These are phyloP conservation scores for Tachysurus fulvidraco DNA, from an alignment of 2,113 vertebrate species.

Conservation along the genomic window DNA sequence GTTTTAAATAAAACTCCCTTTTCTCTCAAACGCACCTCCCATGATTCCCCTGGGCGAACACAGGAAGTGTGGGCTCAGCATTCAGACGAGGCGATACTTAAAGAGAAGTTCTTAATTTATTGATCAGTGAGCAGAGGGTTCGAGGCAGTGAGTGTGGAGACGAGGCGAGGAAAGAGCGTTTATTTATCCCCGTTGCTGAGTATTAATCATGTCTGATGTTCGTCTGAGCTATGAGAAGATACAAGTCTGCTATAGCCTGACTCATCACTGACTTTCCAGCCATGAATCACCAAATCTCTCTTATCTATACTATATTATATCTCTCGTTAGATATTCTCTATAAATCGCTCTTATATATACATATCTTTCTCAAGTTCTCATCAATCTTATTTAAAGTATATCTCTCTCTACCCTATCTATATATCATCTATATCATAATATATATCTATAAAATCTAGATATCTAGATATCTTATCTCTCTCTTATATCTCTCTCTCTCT, in stretches of 20 bases:
- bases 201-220: constrained; percentile 56
- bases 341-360: no score
- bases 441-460: no score
- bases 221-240: constrained; percentile 45
- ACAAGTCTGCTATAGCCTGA: constrained; percentile 33
- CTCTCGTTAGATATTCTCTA: no score
- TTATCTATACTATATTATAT: no score
- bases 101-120: constrained; percentile 62
- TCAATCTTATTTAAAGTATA: no score
- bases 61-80: constrained; percentile 55
- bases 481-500: no score
- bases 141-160: constrained; percentile 40
- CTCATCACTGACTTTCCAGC: constrained; percentile 37
- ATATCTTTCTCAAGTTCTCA: no score
- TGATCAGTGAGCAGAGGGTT: constrained; percentile 50
- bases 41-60: constrained; percentile 45
- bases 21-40: not conserved
- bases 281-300: constrained; percentile 50
- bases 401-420: no score
- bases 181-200: constrained; percentile 56
- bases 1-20: constrained; percentile 4
- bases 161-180: constrained; percentile 46
- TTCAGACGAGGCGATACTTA: constrained; percentile 56
- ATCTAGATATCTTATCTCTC: no score
- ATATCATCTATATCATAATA: no score